A percentile compares a stretch with the other conserved stretches of the same genome.
phyloP scores from a whole-genome alignment of 35 echinoderm and acorn worm species.

The Heliocidaris tuberculata region DNA sequence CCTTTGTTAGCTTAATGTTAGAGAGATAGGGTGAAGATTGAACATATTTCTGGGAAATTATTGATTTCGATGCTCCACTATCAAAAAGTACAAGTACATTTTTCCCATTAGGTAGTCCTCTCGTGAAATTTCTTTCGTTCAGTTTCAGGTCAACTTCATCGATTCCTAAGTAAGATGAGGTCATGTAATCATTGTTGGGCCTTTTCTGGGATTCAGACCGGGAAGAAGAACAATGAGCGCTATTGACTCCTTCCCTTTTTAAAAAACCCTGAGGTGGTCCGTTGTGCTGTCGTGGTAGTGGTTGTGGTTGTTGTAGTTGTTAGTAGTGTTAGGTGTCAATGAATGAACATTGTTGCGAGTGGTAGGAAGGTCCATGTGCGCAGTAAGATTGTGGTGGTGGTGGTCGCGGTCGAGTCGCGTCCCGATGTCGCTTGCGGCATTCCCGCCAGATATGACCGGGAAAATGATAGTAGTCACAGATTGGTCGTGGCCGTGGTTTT shows the following conservation, averaged over 20 bases:
- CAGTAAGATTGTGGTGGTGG: not conserved
- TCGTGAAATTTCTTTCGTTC: not conserved
- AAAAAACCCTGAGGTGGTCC: not conserved
- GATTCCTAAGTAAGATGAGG: not conserved
- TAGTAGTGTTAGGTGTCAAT: not conserved
- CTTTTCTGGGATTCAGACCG: not conserved
- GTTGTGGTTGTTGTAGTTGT: not conserved
- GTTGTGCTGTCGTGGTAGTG: not conserved
- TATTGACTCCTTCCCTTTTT: not conserved
- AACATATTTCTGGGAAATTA: not conserved
- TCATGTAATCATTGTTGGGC: not conserved
- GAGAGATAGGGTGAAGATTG: too few relatives aligned
- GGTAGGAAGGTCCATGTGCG: not conserved
- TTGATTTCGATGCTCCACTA: not conserved
- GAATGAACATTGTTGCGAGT: too few relatives aligned
- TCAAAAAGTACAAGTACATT: not conserved
- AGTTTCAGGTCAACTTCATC: not conserved
- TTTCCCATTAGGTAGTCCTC: not conserved
- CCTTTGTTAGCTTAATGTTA: too few relatives aligned
- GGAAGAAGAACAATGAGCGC: constrained; percentile 18
- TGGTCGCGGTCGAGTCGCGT: not conserved
- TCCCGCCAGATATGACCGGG: not conserved
- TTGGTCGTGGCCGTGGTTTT: not conserved
- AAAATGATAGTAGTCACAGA: not conserved
- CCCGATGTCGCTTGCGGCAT: not conserved